Base-by-base conservation (phyloP, 2,113 vertebrate species). In the Candoia aspera region DNA sequence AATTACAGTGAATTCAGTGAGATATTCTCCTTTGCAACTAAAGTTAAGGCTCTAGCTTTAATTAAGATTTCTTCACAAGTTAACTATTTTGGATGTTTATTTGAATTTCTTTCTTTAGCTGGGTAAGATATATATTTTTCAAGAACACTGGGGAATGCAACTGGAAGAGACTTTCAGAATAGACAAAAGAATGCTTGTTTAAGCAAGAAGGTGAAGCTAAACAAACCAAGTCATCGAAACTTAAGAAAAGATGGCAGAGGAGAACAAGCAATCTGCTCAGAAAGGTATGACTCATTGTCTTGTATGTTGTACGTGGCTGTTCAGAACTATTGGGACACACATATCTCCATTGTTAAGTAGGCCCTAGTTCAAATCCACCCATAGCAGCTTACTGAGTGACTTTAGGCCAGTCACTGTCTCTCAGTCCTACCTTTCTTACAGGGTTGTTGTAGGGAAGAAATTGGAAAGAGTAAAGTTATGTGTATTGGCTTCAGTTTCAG, bases 161-260 rank as follows among this genome's bases (percentile, higher is more conserved):
- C 79, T 91, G 37, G 60, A 26, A 88, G 91, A 89, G 88, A 17
- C 4, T 87, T 37, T 0, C 1, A 64, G 1, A 64, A 54, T 68
- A 13, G 23, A 33, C 0, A 86, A 88, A 94, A 54, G 1, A 86
- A 87, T 54, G 68, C 90, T 91, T 10, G 79, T 96, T 2, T 46
- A 0, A 42, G 83, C 49, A 33, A 92, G 94, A 93, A 94, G 94
- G 95, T 97, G 94, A 96, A 95, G 92, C 62, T 12, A 86, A 42
- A 88, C 46, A n/a, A 0, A 21, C 33, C 49, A 83, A 87, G n/a
- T 93, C 87, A 89, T 26, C 83, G 37, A 21, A 92, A 62, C 46
- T 26, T 86, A 29, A 79, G 91, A 83, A 83, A 93, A 93, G 93
- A 97, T 98, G 97, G 92, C 95, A 1, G 93, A 93, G 42, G 94